A percentile compares a stretch with the other conserved stretches of the same genome.
These are phyloP conservation scores for Camelus dromedarius DNA, from an alignment of 2,113 vertebrate genomes.

Conservation along the genomic window DNA sequence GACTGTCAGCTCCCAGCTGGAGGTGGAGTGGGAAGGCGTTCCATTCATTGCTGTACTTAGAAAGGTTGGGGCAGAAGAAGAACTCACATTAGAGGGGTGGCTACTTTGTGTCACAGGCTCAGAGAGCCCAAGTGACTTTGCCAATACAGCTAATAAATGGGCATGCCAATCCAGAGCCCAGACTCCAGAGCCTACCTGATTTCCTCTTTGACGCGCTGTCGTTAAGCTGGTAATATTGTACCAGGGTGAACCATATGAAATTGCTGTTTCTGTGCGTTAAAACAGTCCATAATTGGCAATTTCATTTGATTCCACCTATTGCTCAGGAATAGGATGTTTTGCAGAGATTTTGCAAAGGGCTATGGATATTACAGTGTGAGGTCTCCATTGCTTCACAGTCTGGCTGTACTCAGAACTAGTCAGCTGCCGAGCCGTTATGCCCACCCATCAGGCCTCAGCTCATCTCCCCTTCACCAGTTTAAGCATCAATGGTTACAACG, in stretches of 20 bases:
- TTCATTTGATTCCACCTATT: not conserved
- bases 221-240: not conserved
- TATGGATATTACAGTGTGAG: not conserved
- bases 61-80: not conserved
- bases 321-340: slow-evolving; percentile 32
- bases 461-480: not conserved
- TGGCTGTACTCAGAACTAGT: not conserved
- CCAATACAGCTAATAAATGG: not conserved
- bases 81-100: not conserved
- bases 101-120: not conserved
- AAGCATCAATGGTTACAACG: not conserved
- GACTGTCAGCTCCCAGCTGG: not conserved
- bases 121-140: not conserved
- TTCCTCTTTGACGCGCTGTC: not conserved
- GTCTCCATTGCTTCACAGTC: not conserved
- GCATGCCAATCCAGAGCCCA: not conserved
- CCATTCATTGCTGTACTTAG: not conserved
- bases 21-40: not conserved
- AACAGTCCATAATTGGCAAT: not conserved
- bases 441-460: not conserved
- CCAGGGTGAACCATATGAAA: not conserved
- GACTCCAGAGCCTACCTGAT: not conserved
- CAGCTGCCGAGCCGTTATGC: not conserved
- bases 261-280: slow-evolving; percentile 1
- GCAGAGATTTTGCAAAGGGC: not conserved